Conservation (phyloP, 2,888 invertebrate species). For the Stenchaetothrips biformis region DNA sequence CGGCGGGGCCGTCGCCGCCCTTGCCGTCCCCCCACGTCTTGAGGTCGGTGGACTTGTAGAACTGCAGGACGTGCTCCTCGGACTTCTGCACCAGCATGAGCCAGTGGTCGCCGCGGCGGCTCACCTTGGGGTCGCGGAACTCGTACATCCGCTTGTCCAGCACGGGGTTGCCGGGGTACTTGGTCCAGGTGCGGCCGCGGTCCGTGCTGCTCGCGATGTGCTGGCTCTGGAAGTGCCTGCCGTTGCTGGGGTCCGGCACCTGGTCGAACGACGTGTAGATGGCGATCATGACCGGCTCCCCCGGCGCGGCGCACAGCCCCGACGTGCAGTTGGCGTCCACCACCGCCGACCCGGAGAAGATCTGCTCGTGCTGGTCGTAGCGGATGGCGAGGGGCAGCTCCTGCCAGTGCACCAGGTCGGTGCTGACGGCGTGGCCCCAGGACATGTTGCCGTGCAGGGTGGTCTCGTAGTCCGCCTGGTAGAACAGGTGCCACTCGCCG, state of each 20-base stretch:
- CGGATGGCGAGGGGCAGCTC: constrained; percentile 49
- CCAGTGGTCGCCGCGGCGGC: constrained; percentile 49
- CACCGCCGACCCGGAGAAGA: constrained; percentile 52
- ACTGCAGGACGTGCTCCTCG: constrained; percentile 44
- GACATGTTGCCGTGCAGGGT: constrained; percentile 45
- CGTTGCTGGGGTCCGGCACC: not conserved
- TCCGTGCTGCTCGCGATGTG: constrained; percentile 45
- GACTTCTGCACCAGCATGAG: constrained; percentile 43
- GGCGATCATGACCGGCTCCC: constrained; percentile 20
- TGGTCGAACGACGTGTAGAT: constrained; percentile 10
- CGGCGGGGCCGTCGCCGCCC: constrained; percentile 45
- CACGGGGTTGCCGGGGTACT: constrained; percentile 47
- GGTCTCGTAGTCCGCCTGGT: constrained; percentile 49
- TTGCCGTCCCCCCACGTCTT: constrained; percentile 43
- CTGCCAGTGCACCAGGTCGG: constrained; percentile 50
- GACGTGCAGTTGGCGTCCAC: constrained; percentile 46
- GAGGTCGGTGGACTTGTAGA: constrained; percentile 47
- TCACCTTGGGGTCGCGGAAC: constrained; percentile 52
- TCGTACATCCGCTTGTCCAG: constrained; percentile 41
- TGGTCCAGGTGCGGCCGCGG: constrained; percentile 44
- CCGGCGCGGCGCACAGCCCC: constrained; percentile 20
- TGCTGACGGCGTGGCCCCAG: constrained; percentile 53
- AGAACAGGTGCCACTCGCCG: constrained; percentile 49
- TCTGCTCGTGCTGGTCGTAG: constrained; percentile 48
- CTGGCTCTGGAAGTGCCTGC: constrained; percentile 36